phyloP scores from a whole-genome alignment of 2,797 vertebrate species.

The Gambelia wislizenii region DNA sequence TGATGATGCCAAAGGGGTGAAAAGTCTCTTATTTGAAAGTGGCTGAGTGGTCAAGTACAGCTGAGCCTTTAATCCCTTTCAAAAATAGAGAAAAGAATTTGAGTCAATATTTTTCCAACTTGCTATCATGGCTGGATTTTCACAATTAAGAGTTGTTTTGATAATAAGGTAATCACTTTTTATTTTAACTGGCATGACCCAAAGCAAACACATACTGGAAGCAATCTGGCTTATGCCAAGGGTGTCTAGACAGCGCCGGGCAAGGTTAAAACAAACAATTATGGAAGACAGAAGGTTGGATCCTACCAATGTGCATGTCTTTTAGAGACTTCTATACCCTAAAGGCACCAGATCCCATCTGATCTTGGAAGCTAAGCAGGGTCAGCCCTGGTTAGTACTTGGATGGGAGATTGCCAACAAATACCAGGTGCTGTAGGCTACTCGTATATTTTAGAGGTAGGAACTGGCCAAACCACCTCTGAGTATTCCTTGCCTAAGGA shows the following conservation, averaged over 20 bases:
- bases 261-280: background rate
- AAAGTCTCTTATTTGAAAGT: background rate
- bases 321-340: background rate
- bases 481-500: too few relatives aligned
- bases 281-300: background rate
- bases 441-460: too few relatives aligned
- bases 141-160: constrained; percentile 31
- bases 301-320: background rate
- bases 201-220: background rate
- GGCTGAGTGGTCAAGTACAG: background rate
- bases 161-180: constrained; percentile 24
- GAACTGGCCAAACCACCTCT: too few relatives aligned
- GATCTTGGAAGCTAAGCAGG: too few relatives aligned
- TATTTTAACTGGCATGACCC: constrained; percentile 22
- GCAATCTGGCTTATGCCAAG: background rate
- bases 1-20: background rate
- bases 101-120: constrained; percentile 18
- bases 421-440: too few relatives aligned
- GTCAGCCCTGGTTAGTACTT: too few relatives aligned
- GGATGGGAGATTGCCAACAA: too few relatives aligned
- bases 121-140: background rate
- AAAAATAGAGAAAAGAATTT: background rate
- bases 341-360: too few relatives aligned
- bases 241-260: constrained; percentile 30
- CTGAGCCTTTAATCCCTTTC: constrained; percentile 27